Evolutionary conservation across 2,113 vertebrate species (phyloP).

Genomic region (Ardeotis arabs): DNA sequence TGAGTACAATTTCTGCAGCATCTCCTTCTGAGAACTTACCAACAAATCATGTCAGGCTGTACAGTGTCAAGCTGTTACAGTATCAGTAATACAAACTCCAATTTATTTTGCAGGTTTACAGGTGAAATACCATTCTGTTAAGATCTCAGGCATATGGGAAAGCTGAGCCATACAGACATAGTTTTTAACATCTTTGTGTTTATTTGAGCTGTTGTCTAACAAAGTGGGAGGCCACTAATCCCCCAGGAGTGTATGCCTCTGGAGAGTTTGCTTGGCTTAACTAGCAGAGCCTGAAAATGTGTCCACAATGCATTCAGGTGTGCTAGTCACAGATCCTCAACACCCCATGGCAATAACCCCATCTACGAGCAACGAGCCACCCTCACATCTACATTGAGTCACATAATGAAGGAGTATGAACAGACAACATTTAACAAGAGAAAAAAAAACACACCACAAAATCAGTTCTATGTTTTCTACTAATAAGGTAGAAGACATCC

Average conservation of each 20-base stretch:
- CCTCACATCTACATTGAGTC: neutral
- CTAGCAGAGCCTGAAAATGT: neutral
- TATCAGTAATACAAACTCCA: neutral
- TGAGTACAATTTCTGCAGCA: neutral
- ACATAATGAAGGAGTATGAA: neutral
- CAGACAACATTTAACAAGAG: neutral
- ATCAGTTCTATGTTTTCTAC: neutral
- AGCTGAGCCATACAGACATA: neutral
- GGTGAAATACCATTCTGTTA: neutral
- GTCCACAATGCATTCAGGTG: neutral
- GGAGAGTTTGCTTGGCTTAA: neutral
- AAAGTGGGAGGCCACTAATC: neutral
- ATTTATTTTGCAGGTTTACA: neutral
- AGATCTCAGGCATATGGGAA: neutral
- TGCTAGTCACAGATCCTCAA: neutral
- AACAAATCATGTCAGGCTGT: neutral
- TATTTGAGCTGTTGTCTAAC: neutral
- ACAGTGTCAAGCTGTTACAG: neutral
- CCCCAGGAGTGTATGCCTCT: neutral
- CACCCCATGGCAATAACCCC: neutral
- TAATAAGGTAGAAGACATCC: neutral
- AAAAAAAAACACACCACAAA: neutral
- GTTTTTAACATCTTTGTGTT: neutral
- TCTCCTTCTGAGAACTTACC: neutral
- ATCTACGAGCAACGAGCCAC: rapidly evolving